phyloP scores from a whole-genome alignment of 2,888 invertebrate genomes.

The Automeris io region DNA sequence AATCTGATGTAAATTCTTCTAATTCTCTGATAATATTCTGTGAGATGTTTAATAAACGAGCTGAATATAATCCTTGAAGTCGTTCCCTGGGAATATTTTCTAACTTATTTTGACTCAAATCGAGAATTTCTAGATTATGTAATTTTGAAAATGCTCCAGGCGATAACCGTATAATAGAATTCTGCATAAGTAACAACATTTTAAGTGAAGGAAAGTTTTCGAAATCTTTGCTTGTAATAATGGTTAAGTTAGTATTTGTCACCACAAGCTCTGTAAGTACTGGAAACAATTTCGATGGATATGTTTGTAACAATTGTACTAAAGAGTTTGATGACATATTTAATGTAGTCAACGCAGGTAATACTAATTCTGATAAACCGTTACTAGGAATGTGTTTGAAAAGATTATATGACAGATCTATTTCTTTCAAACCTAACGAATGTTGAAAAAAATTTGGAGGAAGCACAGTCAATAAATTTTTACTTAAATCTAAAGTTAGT shows the following conservation, averaged over 20 bases:
- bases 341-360: constrained; percentile 84
- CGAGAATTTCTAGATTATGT: constrained; percentile 85
- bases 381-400: constrained; percentile 88
- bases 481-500: constrained; percentile 84
- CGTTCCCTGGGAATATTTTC: constrained; percentile 90
- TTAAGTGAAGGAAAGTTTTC: constrained; percentile 88
- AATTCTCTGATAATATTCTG: constrained; percentile 88
- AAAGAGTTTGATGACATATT: constrained; percentile 91
- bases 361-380: constrained; percentile 84
- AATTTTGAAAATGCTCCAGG: constrained; percentile 90
- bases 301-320: constrained; percentile 83
- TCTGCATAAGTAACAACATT: constrained; percentile 83
- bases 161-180: constrained; percentile 86
- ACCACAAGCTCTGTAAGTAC: constrained; percentile 89
- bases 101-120: constrained; percentile 89
- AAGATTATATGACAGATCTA: constrained; percentile 87
- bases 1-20: constrained; percentile 87
- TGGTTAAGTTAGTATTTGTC: constrained; percentile 86
- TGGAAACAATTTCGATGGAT: constrained; percentile 83
- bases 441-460: constrained; percentile 89
- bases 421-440: constrained; percentile 82
- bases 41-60: constrained; percentile 87
- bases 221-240: constrained; percentile 90
- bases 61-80: constrained; percentile 84
- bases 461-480: constrained; percentile 84